Evolutionary conservation across 2,888 invertebrate genomes (phyloP), one percentile per base, ranked within the genome.

Genomic region (Lasioglossum villosulum): DNA sequence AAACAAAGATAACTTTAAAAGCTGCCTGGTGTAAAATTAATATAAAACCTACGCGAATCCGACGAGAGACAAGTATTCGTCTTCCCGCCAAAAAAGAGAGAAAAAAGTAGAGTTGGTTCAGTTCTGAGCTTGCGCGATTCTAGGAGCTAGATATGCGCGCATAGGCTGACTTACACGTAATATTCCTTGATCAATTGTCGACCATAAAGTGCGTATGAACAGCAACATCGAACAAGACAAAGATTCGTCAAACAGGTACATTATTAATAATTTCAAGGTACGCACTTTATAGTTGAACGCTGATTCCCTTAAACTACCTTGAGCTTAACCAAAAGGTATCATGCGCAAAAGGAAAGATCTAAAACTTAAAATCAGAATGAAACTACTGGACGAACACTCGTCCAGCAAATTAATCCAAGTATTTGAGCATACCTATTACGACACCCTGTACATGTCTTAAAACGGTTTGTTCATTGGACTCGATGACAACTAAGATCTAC

Each of bases 361-460:
- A 73, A 83, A 63, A 68, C 79, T 56, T 72, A 82, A 63, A 56
- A 83, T 83, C 52, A 82, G 63, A 72, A 81, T 84, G 74, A 37
- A 27, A 75, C 75, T 75, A 71, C 68, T 78, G 82, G 78, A 80
- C 66, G 74, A 73, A 59, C 52, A 19, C 52, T 23, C 56, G 70
- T 83, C 85, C 80, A 76, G 78, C 39, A 48, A 48, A 72, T 84
- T 68, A 75, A 59, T 39, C 37, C 48, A 86, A 81, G 86, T 59
- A 63, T 81, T 90, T 90, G 89, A 89, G 90, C 89, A 89, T 88
- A 90, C 80, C 84, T 88, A 88, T 56, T 86, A 84, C 73, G 88
- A 88, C 89, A 88, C 86, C 90, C 89, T 89, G 88, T 88, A 82
- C 89, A 84, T 86, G 89, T 88, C 90, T 86, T 75, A 77, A 75